These are phyloP conservation scores for Calidris pygmaea DNA, from an alignment of 2,113 vertebrate species.

Conservation along the genomic window DNA sequence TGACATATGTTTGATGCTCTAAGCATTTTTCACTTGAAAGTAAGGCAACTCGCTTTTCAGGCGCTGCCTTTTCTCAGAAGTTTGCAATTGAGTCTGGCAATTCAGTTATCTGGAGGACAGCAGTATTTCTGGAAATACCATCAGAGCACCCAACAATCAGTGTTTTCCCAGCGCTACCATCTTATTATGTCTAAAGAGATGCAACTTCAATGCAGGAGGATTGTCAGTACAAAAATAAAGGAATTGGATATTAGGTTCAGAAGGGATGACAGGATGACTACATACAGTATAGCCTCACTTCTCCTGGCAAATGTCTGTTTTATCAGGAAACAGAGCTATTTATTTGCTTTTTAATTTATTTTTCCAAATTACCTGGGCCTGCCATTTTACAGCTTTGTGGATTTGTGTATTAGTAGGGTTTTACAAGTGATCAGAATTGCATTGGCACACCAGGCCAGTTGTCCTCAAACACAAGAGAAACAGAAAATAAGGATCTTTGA, in stretches of 20 bases:
- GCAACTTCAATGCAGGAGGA: neutral
- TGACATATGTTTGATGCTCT: slow-evolving; percentile 27
- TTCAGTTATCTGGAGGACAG: slow-evolving; percentile 25
- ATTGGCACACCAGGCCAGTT: neutral
- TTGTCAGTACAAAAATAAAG: neutral
- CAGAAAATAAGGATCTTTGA: neutral
- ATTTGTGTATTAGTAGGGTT: fast-evolving
- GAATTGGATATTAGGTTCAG: neutral
- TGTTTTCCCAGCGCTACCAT: neutral
- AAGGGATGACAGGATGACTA: neutral
- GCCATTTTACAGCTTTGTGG: neutral
- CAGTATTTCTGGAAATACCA: slow-evolving; percentile 21
- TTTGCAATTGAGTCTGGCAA: neutral
- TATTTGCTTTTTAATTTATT: neutral
- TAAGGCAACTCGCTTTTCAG: neutral
- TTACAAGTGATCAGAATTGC: fast-evolving
- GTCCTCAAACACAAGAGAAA: neutral
- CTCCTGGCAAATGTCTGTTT: neutral
- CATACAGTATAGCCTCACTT: neutral
- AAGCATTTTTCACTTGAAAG: slow-evolving; percentile 20
- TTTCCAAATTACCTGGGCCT: neutral
- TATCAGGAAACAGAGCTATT: neutral
- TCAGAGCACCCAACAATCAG: neutral
- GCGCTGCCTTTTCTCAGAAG: slow-evolving; percentile 18
- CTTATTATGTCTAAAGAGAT: neutral